A percentile compares a stretch with the other conserved stretches of the same genome.
phyloP scores from a whole-genome alignment of 2,888 invertebrate genomes.

The Oxycera nigricornis region DNA sequence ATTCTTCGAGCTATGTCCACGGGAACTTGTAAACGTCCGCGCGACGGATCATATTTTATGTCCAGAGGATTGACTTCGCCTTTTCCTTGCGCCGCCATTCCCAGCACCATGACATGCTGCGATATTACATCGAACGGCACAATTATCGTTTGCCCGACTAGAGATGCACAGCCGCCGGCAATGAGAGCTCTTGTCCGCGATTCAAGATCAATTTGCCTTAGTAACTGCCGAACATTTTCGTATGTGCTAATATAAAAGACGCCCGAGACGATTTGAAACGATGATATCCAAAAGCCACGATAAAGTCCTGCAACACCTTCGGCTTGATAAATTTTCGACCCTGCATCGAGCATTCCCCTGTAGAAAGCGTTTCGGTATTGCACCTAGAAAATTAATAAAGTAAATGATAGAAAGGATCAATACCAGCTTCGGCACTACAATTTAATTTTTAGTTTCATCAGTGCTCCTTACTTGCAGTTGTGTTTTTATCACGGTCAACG shows the following conservation, averaged over 20 bases:
- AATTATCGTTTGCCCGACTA: conserved; percentile 93
- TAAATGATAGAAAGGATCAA: neutral
- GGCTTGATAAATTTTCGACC: conserved; percentile 80
- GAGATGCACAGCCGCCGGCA: conserved; percentile 89
- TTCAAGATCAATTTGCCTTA: conserved; percentile 65
- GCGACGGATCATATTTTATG: conserved; percentile 68
- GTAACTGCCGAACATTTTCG: conserved; percentile 84
- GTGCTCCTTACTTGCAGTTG: conserved; percentile 84
- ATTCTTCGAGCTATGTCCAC: conserved; percentile 79
- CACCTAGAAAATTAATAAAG: conserved; percentile 49
- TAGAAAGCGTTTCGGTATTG: conserved; percentile 85
- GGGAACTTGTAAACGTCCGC: conserved; percentile 73
- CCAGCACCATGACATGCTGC: conserved; percentile 95
- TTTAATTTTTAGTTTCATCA: too few species aligned
- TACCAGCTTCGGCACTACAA: too few species aligned
- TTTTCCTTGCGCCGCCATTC: conserved; percentile 65
- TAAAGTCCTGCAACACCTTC: conserved; percentile 91
- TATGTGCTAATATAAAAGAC: conserved; percentile 94
- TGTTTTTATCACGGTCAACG: conserved; percentile 92
- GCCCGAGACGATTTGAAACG: conserved; percentile 84
- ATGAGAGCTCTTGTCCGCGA: conserved; percentile 73
- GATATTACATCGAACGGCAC: conserved; percentile 97
- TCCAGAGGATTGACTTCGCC: conserved; percentile 77
- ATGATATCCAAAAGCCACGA: conserved; percentile 94
- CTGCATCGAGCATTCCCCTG: conserved; percentile 87